Conservation (phyloP, 1,140 invertebrate species). For the Geopemphigus sp. region DNA sequence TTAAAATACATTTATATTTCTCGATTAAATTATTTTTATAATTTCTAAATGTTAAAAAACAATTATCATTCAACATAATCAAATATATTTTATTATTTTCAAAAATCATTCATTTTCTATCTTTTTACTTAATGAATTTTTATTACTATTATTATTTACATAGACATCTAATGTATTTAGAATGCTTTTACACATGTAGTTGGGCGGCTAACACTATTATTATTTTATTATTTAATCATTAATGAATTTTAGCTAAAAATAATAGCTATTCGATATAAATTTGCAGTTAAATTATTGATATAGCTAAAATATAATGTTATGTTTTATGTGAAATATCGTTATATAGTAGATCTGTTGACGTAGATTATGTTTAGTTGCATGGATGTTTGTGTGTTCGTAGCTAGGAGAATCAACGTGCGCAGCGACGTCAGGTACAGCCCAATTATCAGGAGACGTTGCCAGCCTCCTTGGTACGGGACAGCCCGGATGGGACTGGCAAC, state of each 20-base stretch:
- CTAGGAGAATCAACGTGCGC: conserved; percentile 48
- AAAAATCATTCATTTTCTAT: conserved; percentile 9
- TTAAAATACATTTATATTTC: neutral
- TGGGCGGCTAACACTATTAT: conserved; percentile 31
- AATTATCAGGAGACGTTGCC: conserved; percentile 52
- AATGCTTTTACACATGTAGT: conserved; percentile 37
- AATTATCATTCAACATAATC: too few species aligned
- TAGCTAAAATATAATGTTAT: conserved; percentile 26
- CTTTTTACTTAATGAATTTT: conserved; percentile 28
- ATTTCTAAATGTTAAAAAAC: too few species aligned
- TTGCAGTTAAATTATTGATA: conserved; percentile 1
- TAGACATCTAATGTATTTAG: conserved; percentile 42
- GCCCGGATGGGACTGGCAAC: conserved; percentile 66
- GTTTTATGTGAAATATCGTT: conserved; percentile 34
- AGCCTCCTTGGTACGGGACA: conserved; percentile 52
- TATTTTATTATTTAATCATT: conserved; percentile 7
- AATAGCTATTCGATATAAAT: neutral
- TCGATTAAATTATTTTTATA: neutral
- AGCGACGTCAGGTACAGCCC: conserved; percentile 46
- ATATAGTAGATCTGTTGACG: conserved; percentile 44
- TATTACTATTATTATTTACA: conserved; percentile 23
- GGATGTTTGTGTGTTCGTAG: conserved; percentile 49
- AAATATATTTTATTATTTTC: neutral
- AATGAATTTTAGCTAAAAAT: neutral
- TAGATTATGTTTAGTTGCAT: conserved; percentile 51